These are phyloP conservation scores for Edolisoma coerulescens DNA, from an alignment of 2,113 vertebrate species.

Conservation along the genomic window DNA sequence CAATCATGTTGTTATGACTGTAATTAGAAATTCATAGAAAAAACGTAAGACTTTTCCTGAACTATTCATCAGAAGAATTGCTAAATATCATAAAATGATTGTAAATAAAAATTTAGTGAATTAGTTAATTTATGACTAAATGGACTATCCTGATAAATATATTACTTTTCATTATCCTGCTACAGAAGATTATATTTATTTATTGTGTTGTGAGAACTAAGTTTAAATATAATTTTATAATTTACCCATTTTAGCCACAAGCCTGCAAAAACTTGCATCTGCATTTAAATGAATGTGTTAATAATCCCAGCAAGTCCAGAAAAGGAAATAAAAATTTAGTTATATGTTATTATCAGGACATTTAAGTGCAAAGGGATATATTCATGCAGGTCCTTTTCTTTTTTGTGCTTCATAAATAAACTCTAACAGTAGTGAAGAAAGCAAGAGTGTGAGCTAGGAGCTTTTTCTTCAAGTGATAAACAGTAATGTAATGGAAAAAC, in stretches of 20 bases:
- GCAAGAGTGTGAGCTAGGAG: neutral
- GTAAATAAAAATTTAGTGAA: neutral
- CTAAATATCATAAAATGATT: neutral
- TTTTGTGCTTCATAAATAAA: neutral
- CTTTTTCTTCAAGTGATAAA: neutral
- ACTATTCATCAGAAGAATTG: neutral
- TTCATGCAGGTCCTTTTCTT: neutral
- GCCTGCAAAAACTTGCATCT: neutral
- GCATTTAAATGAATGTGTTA: neutral
- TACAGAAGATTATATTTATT: neutral
- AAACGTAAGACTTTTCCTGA: neutral
- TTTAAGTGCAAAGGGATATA: neutral
- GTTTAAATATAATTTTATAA: neutral
- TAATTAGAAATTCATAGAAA: neutral
- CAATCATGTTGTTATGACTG: neutral
- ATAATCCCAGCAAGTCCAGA: neutral
- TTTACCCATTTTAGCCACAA: neutral
- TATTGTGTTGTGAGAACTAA: neutral
- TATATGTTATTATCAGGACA: neutral
- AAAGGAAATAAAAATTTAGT: neutral
- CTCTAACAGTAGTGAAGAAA: neutral
- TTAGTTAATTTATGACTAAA: neutral
- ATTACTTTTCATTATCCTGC: neutral
- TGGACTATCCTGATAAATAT: neutral
- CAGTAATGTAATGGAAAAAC: neutral